Percentiles rank a stretch among this genome's conserved stretches.
These are phyloP conservation scores for Nasua narica DNA, from an alignment of 2,797 vertebrate genomes.

Conservation along the genomic window DNA sequence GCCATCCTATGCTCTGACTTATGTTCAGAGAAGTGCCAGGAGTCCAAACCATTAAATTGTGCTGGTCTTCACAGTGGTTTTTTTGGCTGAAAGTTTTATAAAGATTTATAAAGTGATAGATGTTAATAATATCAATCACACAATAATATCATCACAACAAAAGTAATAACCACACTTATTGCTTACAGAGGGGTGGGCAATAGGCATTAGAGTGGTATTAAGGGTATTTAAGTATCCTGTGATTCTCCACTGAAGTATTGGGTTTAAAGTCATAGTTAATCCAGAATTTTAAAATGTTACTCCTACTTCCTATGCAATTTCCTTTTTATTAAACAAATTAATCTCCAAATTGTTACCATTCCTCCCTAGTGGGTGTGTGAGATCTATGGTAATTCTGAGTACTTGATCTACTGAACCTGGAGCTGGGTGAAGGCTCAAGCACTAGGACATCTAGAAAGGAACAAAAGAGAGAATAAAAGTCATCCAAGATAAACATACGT, in stretches of 20 bases:
- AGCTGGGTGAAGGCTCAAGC: not conserved
- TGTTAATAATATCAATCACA: not conserved
- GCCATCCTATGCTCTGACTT: conserved; percentile 76
- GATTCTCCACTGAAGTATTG: not conserved
- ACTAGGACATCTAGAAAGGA: not conserved
- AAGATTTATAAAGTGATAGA: conserved; percentile 87
- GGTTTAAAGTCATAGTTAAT: not conserved
- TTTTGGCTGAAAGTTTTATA: conserved; percentile 85
- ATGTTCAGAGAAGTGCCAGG: conserved; percentile 90
- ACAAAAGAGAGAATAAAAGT: not conserved
- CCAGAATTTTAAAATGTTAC: not conserved
- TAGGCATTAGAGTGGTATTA: not conserved
- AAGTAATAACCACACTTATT: not conserved
- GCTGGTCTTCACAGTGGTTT: conserved; percentile 73
- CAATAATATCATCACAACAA: not conserved
- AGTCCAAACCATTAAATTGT: conserved; percentile 89
- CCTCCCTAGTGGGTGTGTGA: not conserved
- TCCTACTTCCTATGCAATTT: not conserved
- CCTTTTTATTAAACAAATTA: not conserved
- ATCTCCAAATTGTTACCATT: not conserved
- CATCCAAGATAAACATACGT: not conserved
- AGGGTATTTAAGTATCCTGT: not conserved
- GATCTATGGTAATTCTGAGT: not conserved
- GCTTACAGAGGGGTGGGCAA: not conserved
- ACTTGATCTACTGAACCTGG: not conserved